Evolutionary conservation across 2,113 vertebrate species (phyloP), one percentile per base, ranked within the genome.

Genomic region (Sceloporus tristichus): DNA sequence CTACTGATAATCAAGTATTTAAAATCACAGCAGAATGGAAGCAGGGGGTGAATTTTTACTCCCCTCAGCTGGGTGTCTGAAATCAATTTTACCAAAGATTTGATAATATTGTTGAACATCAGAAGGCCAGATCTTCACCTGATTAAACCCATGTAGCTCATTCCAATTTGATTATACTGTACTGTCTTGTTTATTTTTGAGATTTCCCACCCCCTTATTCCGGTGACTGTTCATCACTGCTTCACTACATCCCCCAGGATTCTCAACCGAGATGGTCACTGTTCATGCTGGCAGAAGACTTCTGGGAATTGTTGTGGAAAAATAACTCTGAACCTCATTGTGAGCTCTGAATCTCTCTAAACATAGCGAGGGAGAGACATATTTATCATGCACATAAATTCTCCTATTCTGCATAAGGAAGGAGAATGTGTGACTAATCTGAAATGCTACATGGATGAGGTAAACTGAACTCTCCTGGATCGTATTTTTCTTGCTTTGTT

Each of bases 81-180:
- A 38, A 3, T 21, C 88, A 54, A 11, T 29, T 89, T 81, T 27
- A 25, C 29, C 62, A 13, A 75, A 21, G 0, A 23, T 78, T n/a
- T 1, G 23, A 19, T 14, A 34, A 56, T 53, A 34, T 18, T 34
- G 73, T 71, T 71, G 27, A 84, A 38, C 73, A 40, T 9, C 71
- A 0, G 0, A n/a, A 38, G n/a, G 0, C 16, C 80, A 85, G 42
- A 13, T 1, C 29, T 84, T 5, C n/a, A n/a, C 10, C n/a, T 89
- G 2, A 87, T 5, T 7, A 29, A 73, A 19, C 65, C 0, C 0
- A 3, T 81, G 62, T 38, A 84, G 27, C 14, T 78, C 54, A 0
- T 0, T n/a, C 66, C 70, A 53, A 56, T 34, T 81, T 62, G 59
- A 62, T 62, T 62, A 62, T 62, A 18, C 59, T 62, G 59, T 62